Evolutionary conservation across 2,888 invertebrate genomes (phyloP), one percentile per base, ranked within the genome.

Genomic region (Synanthedon formicaeformis): DNA sequence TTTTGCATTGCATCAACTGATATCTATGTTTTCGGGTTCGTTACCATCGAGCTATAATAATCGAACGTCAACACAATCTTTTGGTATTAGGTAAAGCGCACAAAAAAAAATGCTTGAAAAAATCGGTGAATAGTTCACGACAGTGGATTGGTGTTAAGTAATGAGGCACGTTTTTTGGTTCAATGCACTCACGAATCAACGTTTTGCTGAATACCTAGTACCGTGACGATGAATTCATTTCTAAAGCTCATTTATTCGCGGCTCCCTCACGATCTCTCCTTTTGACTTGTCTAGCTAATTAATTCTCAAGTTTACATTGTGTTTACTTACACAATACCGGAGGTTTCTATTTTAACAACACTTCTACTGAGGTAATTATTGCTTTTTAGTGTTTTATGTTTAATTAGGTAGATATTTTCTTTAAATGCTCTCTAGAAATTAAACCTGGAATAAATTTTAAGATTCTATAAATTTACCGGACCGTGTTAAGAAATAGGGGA

Each of bases 161-260:
- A 81, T 80, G 75, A 74, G 69, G 78, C 83, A 84, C 85, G 84
- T 79, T 79, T 81, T 34, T 77, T 81, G 76, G 86, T 86, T 85
- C 85, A 84, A 78, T 81, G 85, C 82, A 82, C 86, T 81, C 82
- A 77, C 76, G 79, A 74, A 75, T 78, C 67, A 70, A 74, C 73
- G 77, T 77, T 79, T 81, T 75, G 70, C 75, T 75, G 73, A 73
- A 78, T 76, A 72, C 70, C 71, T 75, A 76, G 74, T 71, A 63
- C 67, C 73, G 65, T 76, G 74, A 73, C 76, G 73, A 72, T 70
- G 73, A 73, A 75, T 78, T 75, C 70, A 76, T 81, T 79, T 77
- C 71, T 65, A 66, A n/a, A 62, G 62, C 62, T 71, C 67, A 73
- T 70, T 34, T 73, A 71, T 71, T 70, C 73, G 75, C 71, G 72